phyloP scores from a whole-genome alignment of 2,888 invertebrate genomes.

The Cheilosia vulpina region DNA sequence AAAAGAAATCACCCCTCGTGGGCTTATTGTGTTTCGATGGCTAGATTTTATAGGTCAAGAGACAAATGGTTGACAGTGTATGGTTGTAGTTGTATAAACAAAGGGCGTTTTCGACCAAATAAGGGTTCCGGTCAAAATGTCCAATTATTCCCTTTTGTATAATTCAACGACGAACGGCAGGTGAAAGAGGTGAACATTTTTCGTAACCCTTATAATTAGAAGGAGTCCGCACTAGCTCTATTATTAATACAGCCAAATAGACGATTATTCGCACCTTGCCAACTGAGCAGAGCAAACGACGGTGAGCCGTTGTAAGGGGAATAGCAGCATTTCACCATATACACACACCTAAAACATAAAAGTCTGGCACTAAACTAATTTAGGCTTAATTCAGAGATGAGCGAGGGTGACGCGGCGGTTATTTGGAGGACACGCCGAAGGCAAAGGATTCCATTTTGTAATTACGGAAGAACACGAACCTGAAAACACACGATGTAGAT shows the following conservation, averaged over 20 bases:
- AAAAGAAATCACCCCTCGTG: constrained; percentile 30
- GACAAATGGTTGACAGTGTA: constrained; percentile 63
- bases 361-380: constrained; percentile 58
- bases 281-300: background rate
- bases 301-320: constrained; percentile 5
- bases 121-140: constrained; percentile 20
- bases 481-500: constrained; percentile 69
- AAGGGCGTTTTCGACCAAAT: constrained; percentile 19
- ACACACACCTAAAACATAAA: constrained; percentile 11
- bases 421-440: constrained; percentile 8
- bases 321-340: constrained; percentile 11
- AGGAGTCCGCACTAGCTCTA: constrained; percentile 54
- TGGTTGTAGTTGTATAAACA: background rate
- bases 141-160: constrained; percentile 27
- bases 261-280: constrained; percentile 63
- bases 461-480: constrained; percentile 72
- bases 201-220: constrained; percentile 29
- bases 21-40: constrained; percentile 44
- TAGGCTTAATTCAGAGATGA: constrained; percentile 50
- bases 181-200: too few relatives aligned
- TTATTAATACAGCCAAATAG: constrained; percentile 68
- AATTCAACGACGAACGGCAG: background rate
- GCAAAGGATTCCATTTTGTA: constrained; percentile 63
- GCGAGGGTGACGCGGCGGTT: background rate
- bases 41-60: constrained; percentile 70